Percentiles rank a stretch among this genome's conserved stretches.
Conservation (phyloP, 2,888 invertebrate genomes). For the Cheilosia scutellata region DNA sequence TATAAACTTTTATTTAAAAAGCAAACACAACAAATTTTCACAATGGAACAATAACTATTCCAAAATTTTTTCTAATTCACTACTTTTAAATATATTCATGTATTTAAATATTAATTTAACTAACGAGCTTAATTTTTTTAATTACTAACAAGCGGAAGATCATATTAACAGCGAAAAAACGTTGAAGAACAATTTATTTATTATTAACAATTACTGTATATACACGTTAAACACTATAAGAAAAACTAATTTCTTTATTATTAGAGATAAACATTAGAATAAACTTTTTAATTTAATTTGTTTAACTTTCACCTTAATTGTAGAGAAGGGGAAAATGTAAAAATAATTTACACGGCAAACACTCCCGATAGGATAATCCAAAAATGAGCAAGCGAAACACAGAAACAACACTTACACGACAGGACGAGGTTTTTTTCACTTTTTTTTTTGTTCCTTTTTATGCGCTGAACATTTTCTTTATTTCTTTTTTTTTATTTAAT, state of each 20-base stretch:
- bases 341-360: slow-evolving; percentile 48
- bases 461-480: slow-evolving; percentile 26
- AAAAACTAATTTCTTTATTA: slow-evolving; percentile 13
- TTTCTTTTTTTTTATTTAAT: slow-evolving; percentile 24
- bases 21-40: slow-evolving; percentile 62
- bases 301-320: slow-evolving; percentile 19
- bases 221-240: slow-evolving; percentile 26
- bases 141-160: slow-evolving; percentile 69
- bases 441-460: slow-evolving; percentile 28
- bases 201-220: slow-evolving; percentile 44
- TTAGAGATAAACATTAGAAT: slow-evolving; percentile 4
- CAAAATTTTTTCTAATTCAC: slow-evolving; percentile 29
- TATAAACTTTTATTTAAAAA: slow-evolving; percentile 19
- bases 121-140: slow-evolving; percentile 30
- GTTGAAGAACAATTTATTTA: slow-evolving; percentile 23
- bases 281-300: slow-evolving; percentile 27
- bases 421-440: slow-evolving; percentile 12
- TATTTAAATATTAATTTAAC: slow-evolving; percentile 37
- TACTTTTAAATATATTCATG: slow-evolving; percentile 40
- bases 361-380: slow-evolving; percentile 43
- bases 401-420: slow-evolving; percentile 31
- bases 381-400: slow-evolving; percentile 31
- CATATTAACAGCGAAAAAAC: slow-evolving; percentile 66
- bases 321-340: slow-evolving; percentile 28
- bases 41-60: slow-evolving; percentile 53